Conservation (phyloP, 2,113 vertebrate species). For the Hiodon alosoides region DNA sequence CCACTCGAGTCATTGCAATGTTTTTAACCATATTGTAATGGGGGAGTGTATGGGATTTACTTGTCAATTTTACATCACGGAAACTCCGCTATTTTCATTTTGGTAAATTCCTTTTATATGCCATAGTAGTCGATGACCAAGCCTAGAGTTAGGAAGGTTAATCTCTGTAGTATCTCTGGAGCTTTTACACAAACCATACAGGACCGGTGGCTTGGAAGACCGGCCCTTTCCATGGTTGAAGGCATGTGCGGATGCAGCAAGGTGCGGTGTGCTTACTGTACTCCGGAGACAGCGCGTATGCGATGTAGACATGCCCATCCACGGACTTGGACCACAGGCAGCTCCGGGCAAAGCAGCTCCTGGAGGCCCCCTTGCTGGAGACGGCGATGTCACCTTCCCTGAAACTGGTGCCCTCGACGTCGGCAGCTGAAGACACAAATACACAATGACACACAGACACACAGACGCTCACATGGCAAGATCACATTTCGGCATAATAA, state of each 20-base stretch:
- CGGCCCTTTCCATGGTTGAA: not conserved
- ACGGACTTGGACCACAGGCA: slow-evolving; percentile 61
- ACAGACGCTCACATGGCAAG: not conserved
- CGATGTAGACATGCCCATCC: slow-evolving; percentile 58
- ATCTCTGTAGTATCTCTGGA: too few relatives aligned
- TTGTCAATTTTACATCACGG: too few relatives aligned
- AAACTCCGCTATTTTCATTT: too few relatives aligned
- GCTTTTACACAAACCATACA: too few relatives aligned
- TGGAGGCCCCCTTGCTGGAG: slow-evolving; percentile 47
- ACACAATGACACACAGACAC: not conserved
- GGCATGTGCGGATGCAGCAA: not conserved
- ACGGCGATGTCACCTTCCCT: slow-evolving; percentile 60
- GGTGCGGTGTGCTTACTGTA: slow-evolving; percentile 45
- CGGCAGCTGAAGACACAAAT: slow-evolving; percentile 33
- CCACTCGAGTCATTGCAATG: too few relatives aligned
- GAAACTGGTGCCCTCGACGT: slow-evolving; percentile 45
- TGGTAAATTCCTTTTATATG: too few relatives aligned
- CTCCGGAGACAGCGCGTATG: slow-evolving; percentile 48
- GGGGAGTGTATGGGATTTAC: too few relatives aligned
- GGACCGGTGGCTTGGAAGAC: too few relatives aligned
- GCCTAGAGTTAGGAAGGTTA: too few relatives aligned
- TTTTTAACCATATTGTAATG: too few relatives aligned
- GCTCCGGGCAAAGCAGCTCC: slow-evolving; percentile 56
- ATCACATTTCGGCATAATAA: too few relatives aligned
- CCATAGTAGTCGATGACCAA: too few relatives aligned